Base-by-base conservation (phyloP, 2,113 vertebrate genomes). In the human (Homo sapiens) region DNA sequence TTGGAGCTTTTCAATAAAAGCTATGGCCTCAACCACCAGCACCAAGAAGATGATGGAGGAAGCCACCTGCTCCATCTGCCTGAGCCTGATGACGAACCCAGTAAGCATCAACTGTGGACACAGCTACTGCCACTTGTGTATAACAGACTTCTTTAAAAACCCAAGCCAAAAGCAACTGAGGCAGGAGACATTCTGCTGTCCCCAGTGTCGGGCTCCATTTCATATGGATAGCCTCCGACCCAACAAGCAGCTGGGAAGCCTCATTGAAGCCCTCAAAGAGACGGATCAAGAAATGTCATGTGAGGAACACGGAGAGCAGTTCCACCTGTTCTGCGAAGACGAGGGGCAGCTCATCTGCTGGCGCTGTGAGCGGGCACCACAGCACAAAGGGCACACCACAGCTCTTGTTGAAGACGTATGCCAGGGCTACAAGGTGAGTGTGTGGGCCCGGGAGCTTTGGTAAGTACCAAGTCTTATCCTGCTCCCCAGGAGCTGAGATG, bases 101-200 rank as follows among this genome's bases (percentile, higher is more conserved):
- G 91, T 99, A 55, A 99, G 98, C 10, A 97, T 99, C 18, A 98
- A 97, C 50, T 99, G 99, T 50, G 99, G 99, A 20, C 99, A 99
- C 96, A 99, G 98, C 35, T 99, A 99, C 98, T 99, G 99, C 95
- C 88, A 97, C 45, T 20, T 0, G 7, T 99, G 99, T 92, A 98
- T 99, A 82, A 64, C 97, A 50, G 90, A 57, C 4, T 98, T 98
- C 90, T 98, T 98, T 98, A 98, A 98, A 96, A 98, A 96, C 22
- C 1, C 17, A 2, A 79, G 38, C 45, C 64, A 17, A 35, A 4
- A 2, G 2, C 27, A 57, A 4, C 94, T 96, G 5, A 79, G 93
- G 0, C 43, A 82, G 32, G 98, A 88, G 82, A 22, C 0, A 0
- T 98, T 93, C 72, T 0, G 12, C 45, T 98, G 98, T 95, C 98